Percentiles rank a stretch among this genome's conserved stretches.
These are phyloP conservation scores for Sarcophaga peregrina DNA, from an alignment of 1,140 invertebrate genomes.

Conservation along the genomic window DNA sequence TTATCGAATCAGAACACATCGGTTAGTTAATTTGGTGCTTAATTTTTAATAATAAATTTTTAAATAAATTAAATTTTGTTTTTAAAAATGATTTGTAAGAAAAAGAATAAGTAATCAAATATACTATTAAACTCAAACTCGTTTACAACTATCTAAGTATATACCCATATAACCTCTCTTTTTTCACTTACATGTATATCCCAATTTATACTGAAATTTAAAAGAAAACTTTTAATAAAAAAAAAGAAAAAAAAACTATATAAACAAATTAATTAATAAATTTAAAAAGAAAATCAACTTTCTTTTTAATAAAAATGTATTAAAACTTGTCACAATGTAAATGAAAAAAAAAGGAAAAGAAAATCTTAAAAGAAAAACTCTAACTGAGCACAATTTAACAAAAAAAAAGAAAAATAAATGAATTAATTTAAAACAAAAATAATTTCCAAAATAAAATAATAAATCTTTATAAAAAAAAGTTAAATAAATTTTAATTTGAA, in stretches of 20 bases:
- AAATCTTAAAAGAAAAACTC: constrained; percentile 11
- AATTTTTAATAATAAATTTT: not conserved
- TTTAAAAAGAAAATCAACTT: not conserved
- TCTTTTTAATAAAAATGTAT: not conserved
- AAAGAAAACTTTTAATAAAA: too few species aligned
- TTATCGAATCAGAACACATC: not conserved
- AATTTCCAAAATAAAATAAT: not conserved
- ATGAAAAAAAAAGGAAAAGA: not conserved
- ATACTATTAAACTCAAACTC: not conserved
- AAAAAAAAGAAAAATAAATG: not conserved
- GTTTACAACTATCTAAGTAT: not conserved
- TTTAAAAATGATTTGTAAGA: not conserved
- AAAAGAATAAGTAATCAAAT: not conserved
- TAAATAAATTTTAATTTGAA: not conserved
- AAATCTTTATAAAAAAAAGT: not conserved
- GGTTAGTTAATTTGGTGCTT: not conserved
- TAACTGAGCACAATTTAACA: constrained; percentile 34
- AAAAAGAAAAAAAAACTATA: too few species aligned
- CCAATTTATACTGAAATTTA: not conserved
- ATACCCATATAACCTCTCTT: not conserved
- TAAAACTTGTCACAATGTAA: constrained; percentile 28
- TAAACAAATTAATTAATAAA: not conserved
- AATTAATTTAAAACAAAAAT: not conserved
- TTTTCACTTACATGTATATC: not conserved
- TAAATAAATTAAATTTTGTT: not conserved